Percentiles rank a stretch among this genome's conserved stretches.
These are phyloP conservation scores for Drosophila oshimai DNA, from an alignment of 1,140 invertebrate species.

Conservation along the genomic window DNA sequence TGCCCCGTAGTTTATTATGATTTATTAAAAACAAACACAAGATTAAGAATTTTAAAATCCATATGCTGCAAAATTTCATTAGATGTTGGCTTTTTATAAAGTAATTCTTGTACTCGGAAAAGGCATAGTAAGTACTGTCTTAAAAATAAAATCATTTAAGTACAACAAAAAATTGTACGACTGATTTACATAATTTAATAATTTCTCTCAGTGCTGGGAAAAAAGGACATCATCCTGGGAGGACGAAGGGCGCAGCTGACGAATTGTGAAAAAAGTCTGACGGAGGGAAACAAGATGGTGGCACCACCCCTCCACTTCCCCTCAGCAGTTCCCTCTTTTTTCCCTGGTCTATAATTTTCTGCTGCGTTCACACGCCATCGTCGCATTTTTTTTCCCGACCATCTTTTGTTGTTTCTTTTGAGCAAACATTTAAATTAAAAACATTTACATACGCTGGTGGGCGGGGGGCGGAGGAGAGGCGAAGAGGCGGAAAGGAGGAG, in stretches of 20 bases:
- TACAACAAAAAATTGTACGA: too few relatives aligned
- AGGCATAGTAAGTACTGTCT: too few relatives aligned
- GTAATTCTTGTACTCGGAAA: too few relatives aligned
- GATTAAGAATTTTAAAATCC: too few relatives aligned
- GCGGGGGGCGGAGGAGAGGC: neutral
- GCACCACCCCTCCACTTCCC: slow-evolving; percentile 8
- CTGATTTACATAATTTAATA: neutral
- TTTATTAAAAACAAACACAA: too few relatives aligned
- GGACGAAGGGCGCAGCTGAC: slow-evolving; percentile 68
- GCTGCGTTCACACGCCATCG: slow-evolving; percentile 79
- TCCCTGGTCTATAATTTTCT: slow-evolving; percentile 64
- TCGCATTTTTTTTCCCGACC: slow-evolving; percentile 60
- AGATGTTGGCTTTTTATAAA: too few relatives aligned
- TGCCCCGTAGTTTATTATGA: too few relatives aligned
- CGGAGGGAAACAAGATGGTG: slow-evolving; percentile 51
- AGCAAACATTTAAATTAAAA: slow-evolving; percentile 81
- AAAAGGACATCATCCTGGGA: slow-evolving; percentile 49
- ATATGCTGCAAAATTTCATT: too few relatives aligned
- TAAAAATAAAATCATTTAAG: too few relatives aligned
- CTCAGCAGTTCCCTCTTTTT: neutral
- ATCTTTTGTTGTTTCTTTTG: slow-evolving; percentile 53
- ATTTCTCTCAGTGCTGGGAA: neutral
- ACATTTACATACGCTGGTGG: slow-evolving; percentile 64
- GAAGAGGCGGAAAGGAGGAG: slow-evolving; percentile 8
- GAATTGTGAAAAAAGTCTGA: slow-evolving; percentile 76